Evolutionary conservation across 2,888 invertebrate genomes (phyloP), one percentile per base, ranked within the genome.

Genomic region (Baccha elongata): DNA sequence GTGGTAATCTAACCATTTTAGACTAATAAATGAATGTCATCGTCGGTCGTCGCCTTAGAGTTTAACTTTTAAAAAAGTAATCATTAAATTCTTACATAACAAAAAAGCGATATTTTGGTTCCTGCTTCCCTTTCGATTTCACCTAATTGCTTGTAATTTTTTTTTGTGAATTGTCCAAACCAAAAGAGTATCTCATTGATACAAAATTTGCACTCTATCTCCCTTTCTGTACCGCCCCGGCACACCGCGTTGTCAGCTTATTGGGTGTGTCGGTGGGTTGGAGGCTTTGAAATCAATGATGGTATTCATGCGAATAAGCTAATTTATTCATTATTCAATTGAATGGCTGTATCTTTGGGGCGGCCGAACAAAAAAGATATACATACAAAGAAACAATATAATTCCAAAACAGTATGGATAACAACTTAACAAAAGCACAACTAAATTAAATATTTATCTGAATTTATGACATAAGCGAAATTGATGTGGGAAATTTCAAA

Each of bases 81-180:
- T 21, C n/a, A 35, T n/a, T 19, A n/a, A 53, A 19, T 19, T 53
- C 32, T 58, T 26, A 23, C 4, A 23, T 58, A 58, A 40, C 40
- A 1, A 5, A 15, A 15, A 15, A 40, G 15, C 15, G n/a, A n/a
- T 11, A 40, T 40, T 58, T 29, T 29, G 29, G 50, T 29, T 52
- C 48, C 62, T 74, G 64, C 69, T 80, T 80, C 80, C 80, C 74
- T 60, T 80, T 80, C 50, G 80, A 80, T 74, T 80, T 80, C 80
- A 74, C 74, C 64, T 26, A 13, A 48, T 23, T 69, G 17, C 8
- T 11, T 6, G 11, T 37, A 26, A 19, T 26, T 42, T 52, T 37
- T 13, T 50, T 50, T 50, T 21, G 26, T 50, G 23, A 35, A 35
- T 8, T 37, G 13, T 7, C 19, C 19, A 17, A 35, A 35, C 17